A percentile compares a stretch with the other conserved stretches of the same genome.
These are phyloP conservation scores for Palythoa grandiflora DNA, from an alignment of 92 coral and sea anemone genomes.

Conservation along the genomic window DNA sequence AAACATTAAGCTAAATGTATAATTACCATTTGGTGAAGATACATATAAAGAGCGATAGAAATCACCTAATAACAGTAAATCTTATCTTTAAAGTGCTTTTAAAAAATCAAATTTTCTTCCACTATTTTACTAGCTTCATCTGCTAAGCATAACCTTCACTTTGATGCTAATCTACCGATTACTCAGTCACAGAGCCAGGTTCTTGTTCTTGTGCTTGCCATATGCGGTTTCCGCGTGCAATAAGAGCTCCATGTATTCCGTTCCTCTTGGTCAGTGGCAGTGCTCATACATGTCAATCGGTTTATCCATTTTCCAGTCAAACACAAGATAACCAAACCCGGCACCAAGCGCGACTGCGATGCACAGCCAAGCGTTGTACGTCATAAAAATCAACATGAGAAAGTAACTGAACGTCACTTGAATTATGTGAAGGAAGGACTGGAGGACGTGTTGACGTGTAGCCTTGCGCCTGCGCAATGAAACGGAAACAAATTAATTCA, in stretches of 20 bases:
- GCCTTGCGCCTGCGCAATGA: constrained; percentile 41
- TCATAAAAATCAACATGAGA: constrained; percentile 98
- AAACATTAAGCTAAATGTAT: too few species aligned
- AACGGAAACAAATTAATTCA: background rate
- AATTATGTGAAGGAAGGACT: constrained; percentile 81
- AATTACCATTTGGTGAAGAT: too few species aligned
- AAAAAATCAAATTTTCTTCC: too few species aligned
- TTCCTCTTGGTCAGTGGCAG: constrained; percentile 71
- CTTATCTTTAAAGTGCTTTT: too few species aligned
- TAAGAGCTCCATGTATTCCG: background rate
- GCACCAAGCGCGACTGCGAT: constrained; percentile 91
- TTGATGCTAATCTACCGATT: too few species aligned
- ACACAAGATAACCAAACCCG: constrained; percentile 90
- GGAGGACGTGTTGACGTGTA: constrained; percentile 82
- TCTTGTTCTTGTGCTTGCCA: too few species aligned
- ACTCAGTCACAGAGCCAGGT: too few species aligned
- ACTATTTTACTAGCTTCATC: too few species aligned
- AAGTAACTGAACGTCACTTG: constrained; percentile 94
- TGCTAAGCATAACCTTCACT: too few species aligned
- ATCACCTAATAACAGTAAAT: too few species aligned
- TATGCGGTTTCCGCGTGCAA: too few species aligned
- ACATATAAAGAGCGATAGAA: too few species aligned
- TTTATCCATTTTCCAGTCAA: constrained; percentile 88
- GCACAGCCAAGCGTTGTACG: constrained; percentile 95
- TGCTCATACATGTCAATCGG: constrained; percentile 90